phyloP scores from a whole-genome alignment of 2,797 vertebrate genomes.

The Crypturellus tataupa region DNA sequence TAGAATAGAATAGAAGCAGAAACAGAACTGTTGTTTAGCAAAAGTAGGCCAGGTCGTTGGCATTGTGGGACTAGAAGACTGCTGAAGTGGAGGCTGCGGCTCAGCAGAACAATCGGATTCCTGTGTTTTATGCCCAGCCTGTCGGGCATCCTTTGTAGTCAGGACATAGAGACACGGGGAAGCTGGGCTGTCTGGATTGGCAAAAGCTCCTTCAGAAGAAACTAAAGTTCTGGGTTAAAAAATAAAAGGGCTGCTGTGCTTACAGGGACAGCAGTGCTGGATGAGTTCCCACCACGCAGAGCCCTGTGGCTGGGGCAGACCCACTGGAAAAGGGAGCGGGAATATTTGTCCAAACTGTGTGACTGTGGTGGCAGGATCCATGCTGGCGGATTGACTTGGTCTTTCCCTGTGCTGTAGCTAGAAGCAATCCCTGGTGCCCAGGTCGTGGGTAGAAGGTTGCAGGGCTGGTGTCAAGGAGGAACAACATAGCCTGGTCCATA shows the following conservation, averaged over 20 bases:
- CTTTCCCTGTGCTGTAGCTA: background rate
- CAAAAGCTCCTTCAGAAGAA: background rate
- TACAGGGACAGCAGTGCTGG: background rate
- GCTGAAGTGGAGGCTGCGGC: background rate
- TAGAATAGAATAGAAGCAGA: background rate
- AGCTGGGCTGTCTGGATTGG: background rate
- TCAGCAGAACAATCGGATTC: background rate
- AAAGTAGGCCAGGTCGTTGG: background rate
- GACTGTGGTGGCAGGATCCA: fast-evolving
- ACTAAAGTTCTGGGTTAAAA: background rate
- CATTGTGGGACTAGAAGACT: background rate
- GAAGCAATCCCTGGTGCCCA: background rate
- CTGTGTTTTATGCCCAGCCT: background rate
- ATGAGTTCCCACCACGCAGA: background rate
- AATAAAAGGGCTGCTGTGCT: background rate
- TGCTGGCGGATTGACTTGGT: background rate
- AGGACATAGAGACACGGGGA: background rate
- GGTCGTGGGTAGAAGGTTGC: background rate
- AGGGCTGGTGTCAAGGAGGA: too few relatives aligned
- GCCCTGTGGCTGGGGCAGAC: background rate
- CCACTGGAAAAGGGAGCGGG: background rate
- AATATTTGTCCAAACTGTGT: background rate
- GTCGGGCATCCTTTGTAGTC: background rate
- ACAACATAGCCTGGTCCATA: background rate
- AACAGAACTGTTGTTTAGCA: background rate